These are phyloP conservation scores for Mallateleia sp. DNA, from an alignment of 2,888 invertebrate species.

Conservation along the genomic window DNA sequence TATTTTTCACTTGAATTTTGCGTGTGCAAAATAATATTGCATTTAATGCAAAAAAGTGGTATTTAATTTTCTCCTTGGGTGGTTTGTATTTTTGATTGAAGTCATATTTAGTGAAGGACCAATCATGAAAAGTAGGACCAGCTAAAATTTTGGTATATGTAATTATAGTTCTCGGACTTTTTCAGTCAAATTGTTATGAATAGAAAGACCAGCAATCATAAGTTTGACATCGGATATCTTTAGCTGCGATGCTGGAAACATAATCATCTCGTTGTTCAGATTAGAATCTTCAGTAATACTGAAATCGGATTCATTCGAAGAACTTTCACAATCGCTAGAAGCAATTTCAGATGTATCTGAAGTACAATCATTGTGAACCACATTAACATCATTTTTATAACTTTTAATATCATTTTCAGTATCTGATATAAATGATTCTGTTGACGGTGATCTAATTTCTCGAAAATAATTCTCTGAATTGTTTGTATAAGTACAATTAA, in stretches of 20 bases:
- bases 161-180: slow-evolving; percentile 51
- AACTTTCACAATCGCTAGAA: neutral
- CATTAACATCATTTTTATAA: no score
- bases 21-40: slow-evolving; percentile 54
- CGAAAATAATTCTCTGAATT: no score
- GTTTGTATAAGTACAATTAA: no score
- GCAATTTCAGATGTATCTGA: neutral
- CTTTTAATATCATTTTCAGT: no score
- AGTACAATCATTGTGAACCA: no score
- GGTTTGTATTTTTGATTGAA: slow-evolving; percentile 57
- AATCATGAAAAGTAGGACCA: slow-evolving; percentile 59
- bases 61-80: slow-evolving; percentile 52
- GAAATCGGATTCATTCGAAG: neutral
- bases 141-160: slow-evolving; percentile 65
- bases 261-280: slow-evolving; percentile 43
- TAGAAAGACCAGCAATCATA: slow-evolving; percentile 59
- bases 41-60: slow-evolving; percentile 68
- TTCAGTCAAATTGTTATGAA: slow-evolving; percentile 52
- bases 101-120: slow-evolving; percentile 56
- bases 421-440: no score
- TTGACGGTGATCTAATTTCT: no score
- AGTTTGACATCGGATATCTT: slow-evolving; percentile 62
- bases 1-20: neutral
- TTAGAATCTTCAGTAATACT: neutral
- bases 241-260: slow-evolving; percentile 66